These are phyloP conservation scores for Hofmannophila pseudospretella DNA, from an alignment of 2,888 invertebrate genomes.

Conservation along the genomic window DNA sequence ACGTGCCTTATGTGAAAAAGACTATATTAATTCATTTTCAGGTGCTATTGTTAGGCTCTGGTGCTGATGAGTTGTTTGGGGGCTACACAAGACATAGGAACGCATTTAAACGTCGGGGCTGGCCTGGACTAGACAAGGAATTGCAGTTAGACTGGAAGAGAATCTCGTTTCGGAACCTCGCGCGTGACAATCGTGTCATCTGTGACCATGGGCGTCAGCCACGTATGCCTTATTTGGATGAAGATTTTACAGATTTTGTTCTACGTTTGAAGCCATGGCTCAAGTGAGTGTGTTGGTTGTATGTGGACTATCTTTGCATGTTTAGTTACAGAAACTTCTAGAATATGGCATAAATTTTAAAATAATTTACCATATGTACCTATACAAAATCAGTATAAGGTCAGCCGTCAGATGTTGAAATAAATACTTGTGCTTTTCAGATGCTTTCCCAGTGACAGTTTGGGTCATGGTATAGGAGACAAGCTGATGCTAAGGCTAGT, in stretches of 20 bases:
- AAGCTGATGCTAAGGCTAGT: conserved; percentile 90
- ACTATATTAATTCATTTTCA: conserved; percentile 55
- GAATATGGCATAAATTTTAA: too few relatives aligned
- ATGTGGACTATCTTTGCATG: too few relatives aligned
- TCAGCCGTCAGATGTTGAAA: too few relatives aligned
- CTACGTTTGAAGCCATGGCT: conserved; percentile 81
- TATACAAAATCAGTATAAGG: too few relatives aligned
- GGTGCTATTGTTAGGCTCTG: conserved; percentile 93
- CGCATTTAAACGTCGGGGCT: conserved; percentile 77
- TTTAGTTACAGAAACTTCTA: too few relatives aligned
- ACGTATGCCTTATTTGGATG: conserved; percentile 89
- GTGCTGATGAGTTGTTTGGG: conserved; percentile 98
- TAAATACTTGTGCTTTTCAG: conserved; percentile 51
- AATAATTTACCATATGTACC: too few relatives aligned
- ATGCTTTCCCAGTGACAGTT: conserved; percentile 74
- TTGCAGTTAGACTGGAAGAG: conserved; percentile 88
- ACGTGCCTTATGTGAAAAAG: too few relatives aligned
- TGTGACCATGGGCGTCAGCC: conserved; percentile 92
- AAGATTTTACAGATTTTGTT: conserved; percentile 81
- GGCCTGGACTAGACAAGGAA: conserved; percentile 79
- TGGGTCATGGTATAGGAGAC: conserved; percentile 92
- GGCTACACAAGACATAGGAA: conserved; percentile 95
- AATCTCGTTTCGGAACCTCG: conserved; percentile 93
- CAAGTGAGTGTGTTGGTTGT: conserved; percentile 78
- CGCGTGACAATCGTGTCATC: conserved; percentile 95